These are phyloP conservation scores for Sphaerophoria taeniata DNA, from an alignment of 2,888 invertebrate species.

Conservation along the genomic window DNA sequence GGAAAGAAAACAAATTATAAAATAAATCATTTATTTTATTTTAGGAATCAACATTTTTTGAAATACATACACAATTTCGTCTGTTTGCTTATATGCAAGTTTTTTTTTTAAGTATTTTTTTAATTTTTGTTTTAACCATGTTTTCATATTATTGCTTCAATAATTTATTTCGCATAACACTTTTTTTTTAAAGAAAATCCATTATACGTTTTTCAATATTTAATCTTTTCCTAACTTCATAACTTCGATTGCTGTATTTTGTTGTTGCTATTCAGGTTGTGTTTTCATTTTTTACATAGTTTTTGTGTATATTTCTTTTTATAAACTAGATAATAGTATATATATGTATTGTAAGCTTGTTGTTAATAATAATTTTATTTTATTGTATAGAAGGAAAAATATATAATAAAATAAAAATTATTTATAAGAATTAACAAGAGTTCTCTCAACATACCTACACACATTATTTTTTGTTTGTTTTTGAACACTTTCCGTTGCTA, in stretches of 20 bases:
- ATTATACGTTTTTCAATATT: neutral
- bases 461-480: constrained; percentile 8
- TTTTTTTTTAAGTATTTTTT: no score
- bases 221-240: neutral
- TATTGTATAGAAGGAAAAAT: constrained; percentile 25
- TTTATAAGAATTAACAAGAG: constrained; percentile 55
- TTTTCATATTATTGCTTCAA: no score
- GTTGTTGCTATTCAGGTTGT: constrained; percentile 50
- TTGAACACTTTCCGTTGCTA: constrained; percentile 67
- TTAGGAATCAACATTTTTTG: no score
- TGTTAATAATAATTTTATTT: constrained; percentile 47
- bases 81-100: no score
- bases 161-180: no score
- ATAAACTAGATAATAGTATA: constrained; percentile 71
- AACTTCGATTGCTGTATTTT: constrained; percentile 15
- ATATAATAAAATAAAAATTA: constrained; percentile 17
- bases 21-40: no score
- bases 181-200: constrained; percentile 24
- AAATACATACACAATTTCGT: no score
- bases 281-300: constrained; percentile 21
- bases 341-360: constrained; percentile 55
- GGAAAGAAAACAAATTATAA: no score
- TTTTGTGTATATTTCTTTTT: constrained; percentile 39
- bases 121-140: no score
- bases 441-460: constrained; percentile 55